Conservation (phyloP, 2,888 invertebrate genomes). For the Orthonychiurus folsomi region DNA sequence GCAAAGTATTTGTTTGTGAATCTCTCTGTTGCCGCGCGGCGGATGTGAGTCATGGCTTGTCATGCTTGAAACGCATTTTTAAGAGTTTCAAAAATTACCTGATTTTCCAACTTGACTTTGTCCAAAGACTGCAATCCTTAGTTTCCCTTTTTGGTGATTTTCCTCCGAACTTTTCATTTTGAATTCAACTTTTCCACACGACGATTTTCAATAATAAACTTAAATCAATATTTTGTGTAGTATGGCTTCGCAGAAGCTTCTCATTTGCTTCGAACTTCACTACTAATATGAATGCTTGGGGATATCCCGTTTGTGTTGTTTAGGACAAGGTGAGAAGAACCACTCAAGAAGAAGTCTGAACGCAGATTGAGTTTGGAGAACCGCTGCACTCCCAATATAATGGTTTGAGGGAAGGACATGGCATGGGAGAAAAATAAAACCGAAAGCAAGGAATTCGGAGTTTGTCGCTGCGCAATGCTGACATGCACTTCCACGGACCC, state of each 20-base stretch:
- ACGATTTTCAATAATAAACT: background rate
- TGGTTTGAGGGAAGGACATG: background rate
- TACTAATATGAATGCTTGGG: background rate
- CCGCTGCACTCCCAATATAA: background rate
- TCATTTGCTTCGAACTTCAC: no score
- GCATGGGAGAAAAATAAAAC: background rate
- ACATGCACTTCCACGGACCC: background rate
- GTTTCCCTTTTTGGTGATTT: slow-evolving; percentile 47
- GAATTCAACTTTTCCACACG: background rate
- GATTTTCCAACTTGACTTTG: slow-evolving; percentile 71
- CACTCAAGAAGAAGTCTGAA: no score
- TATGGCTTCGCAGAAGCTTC: no score
- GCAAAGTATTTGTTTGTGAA: background rate
- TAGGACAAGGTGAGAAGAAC: no score
- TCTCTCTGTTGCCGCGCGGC: no score
- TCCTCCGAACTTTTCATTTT: background rate
- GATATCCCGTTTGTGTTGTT: background rate
- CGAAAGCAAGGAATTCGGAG: background rate
- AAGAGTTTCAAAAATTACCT: slow-evolving; percentile 49
- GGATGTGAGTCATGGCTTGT: no score
- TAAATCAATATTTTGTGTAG: background rate
- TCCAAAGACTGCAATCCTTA: slow-evolving; percentile 65
- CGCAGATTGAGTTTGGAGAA: background rate
- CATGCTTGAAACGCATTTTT: no score
- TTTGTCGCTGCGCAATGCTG: background rate